Evolutionary conservation across 2,888 invertebrate species (phyloP).

Genomic region (Cyaniris semiargus): DNA sequence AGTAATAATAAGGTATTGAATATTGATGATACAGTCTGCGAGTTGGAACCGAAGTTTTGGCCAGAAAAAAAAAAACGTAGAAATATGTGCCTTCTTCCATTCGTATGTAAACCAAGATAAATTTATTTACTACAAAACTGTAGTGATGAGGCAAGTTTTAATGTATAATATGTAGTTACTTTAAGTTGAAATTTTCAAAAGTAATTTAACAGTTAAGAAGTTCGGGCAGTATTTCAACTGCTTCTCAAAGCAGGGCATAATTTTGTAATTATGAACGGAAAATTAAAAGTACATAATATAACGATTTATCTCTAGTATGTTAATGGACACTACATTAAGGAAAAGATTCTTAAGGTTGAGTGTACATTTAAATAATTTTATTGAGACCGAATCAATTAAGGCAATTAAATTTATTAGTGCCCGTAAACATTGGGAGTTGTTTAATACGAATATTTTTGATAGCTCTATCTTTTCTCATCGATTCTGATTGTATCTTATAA

Average conservation of each 20-base stretch:
- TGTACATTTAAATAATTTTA: conserved; percentile 58
- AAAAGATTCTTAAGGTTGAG: conserved; percentile 52
- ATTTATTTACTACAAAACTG: background rate
- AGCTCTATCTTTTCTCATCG: background rate
- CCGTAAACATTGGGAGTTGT: background rate
- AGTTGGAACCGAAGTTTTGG: background rate
- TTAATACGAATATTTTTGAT: background rate
- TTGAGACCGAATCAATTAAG: conserved; percentile 62
- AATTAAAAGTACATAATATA: conserved; percentile 61
- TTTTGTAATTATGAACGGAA: conserved; percentile 78
- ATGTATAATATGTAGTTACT: background rate
- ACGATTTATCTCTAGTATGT: conserved; percentile 70
- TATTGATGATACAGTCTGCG: background rate
- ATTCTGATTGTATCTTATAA: background rate
- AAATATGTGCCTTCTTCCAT: background rate
- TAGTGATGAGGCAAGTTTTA: background rate
- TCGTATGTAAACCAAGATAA: background rate
- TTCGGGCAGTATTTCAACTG: conserved; percentile 45
- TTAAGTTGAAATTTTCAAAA: background rate
- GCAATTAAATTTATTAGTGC: conserved; percentile 53
- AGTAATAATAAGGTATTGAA: background rate
- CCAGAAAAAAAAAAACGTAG: background rate
- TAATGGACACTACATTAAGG: conserved; percentile 69
- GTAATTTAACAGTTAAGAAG: conserved; percentile 16
- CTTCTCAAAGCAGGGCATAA: conserved; percentile 66